Evolutionary conservation across 2,888 invertebrate species (phyloP).

Genomic region (Idaea aversata): DNA sequence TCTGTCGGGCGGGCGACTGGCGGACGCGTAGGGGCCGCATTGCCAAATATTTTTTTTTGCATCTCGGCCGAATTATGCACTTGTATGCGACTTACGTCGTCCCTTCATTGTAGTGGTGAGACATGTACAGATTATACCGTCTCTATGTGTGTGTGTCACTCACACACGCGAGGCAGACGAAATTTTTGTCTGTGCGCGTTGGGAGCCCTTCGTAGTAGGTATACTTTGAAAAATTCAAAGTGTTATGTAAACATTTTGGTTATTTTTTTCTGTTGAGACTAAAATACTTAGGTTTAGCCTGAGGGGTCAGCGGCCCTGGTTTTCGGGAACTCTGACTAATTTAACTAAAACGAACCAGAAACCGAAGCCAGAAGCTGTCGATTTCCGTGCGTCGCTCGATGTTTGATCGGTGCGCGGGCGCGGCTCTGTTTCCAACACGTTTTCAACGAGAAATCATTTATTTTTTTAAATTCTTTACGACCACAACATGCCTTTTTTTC

Average conservation of each 20-base stretch:
- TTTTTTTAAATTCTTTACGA: not conserved
- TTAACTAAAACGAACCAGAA: constrained; percentile 56
- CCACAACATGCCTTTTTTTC: too few relatives aligned
- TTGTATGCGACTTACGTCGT: constrained; percentile 80
- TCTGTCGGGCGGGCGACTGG: constrained; percentile 79
- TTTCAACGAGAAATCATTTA: not conserved
- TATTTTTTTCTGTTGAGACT: constrained; percentile 57
- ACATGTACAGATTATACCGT: constrained; percentile 73
- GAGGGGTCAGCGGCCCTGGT: constrained; percentile 69
- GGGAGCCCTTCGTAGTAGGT: constrained; percentile 63
- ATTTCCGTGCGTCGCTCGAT: constrained; percentile 36
- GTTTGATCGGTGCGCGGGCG: constrained; percentile 15
- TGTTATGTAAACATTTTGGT: constrained; percentile 75
- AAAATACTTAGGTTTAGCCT: constrained; percentile 75
- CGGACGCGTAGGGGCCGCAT: constrained; percentile 80
- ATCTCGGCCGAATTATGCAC: constrained; percentile 81
- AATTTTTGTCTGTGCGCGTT: constrained; percentile 68
- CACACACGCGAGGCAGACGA: constrained; percentile 62
- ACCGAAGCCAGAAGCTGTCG: constrained; percentile 36
- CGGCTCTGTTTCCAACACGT: constrained; percentile 3
- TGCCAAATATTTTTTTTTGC: constrained; percentile 81
- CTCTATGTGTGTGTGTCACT: constrained; percentile 68
- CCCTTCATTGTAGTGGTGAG: constrained; percentile 80
- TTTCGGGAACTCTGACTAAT: constrained; percentile 79
- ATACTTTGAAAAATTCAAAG: constrained; percentile 70